Evolutionary conservation across 2,888 invertebrate species (phyloP).

Genomic region (Blastobasis lacticolella): DNA sequence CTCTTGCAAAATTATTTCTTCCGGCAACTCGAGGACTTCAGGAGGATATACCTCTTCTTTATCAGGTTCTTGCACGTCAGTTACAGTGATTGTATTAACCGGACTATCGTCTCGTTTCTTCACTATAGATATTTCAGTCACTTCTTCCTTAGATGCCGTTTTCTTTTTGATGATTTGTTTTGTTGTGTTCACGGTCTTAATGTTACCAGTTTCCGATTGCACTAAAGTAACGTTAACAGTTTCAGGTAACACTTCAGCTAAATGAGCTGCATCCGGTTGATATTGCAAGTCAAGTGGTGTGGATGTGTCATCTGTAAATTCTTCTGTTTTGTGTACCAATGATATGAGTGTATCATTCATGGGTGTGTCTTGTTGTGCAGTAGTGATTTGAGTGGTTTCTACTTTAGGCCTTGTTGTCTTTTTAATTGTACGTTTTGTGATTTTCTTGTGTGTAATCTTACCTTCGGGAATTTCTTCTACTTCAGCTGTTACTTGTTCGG

Average conservation of each 20-base stretch:
- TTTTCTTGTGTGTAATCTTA: slow-evolving; percentile 23
- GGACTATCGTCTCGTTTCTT: slow-evolving; percentile 46
- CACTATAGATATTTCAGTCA: slow-evolving; percentile 21
- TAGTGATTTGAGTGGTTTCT: slow-evolving; percentile 35
- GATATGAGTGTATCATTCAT: slow-evolving; percentile 40
- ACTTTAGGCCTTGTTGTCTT: slow-evolving; percentile 27
- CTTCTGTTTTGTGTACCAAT: slow-evolving; percentile 39
- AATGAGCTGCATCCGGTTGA: not conserved
- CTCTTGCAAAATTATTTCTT: slow-evolving; percentile 20
- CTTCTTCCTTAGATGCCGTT: slow-evolving; percentile 11
- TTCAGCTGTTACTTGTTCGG: slow-evolving; percentile 31
- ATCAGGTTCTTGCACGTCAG: slow-evolving; percentile 23
- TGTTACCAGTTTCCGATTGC: slow-evolving; percentile 10
- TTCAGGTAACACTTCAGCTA: slow-evolving; percentile 24
- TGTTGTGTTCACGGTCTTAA: slow-evolving; percentile 27
- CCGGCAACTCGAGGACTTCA: slow-evolving; percentile 9
- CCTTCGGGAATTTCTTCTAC: slow-evolving; percentile 8
- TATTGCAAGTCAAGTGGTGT: slow-evolving; percentile 21
- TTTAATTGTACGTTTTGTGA: slow-evolving; percentile 31
- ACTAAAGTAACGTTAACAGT: slow-evolving; percentile 32
- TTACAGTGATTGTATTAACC: slow-evolving; percentile 43
- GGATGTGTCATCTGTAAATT: slow-evolving; percentile 20
- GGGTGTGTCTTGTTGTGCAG: slow-evolving; percentile 51
- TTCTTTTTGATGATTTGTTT: slow-evolving; percentile 25
- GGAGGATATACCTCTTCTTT: slow-evolving; percentile 29